A percentile compares a stretch with the other conserved stretches of the same genome.
Conservation (phyloP, 2,797 vertebrate species). For the Ctenochaetus hawaiiensis region DNA sequence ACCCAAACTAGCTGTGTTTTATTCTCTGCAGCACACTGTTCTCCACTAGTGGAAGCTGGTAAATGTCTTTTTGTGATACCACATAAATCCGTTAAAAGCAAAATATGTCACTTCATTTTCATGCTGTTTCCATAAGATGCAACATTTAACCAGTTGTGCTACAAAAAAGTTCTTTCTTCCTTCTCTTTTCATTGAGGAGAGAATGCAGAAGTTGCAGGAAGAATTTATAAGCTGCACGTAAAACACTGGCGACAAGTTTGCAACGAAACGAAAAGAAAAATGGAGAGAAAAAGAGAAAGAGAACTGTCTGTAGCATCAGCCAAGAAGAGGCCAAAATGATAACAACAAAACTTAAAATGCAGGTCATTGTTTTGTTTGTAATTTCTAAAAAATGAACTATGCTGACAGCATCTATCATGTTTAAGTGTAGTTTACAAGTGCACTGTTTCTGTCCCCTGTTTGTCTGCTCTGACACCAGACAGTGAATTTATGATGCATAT, state of each 20-base stretch:
- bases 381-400: too few relatives aligned
- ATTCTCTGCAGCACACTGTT: slow-evolving; percentile 37
- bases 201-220: neutral
- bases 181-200: neutral
- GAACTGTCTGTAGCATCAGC: too few relatives aligned
- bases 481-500: too few relatives aligned
- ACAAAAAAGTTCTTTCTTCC: neutral
- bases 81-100: slow-evolving; percentile 22
- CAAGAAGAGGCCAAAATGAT: too few relatives aligned
- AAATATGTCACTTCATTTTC: slow-evolving; percentile 29
- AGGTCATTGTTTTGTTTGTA: too few relatives aligned
- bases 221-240: neutral
- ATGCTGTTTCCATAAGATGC: neutral
- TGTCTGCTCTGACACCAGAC: too few relatives aligned
- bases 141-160: slow-evolving; percentile 12
- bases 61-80: slow-evolving; percentile 26
- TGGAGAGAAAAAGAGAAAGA: too few relatives aligned
- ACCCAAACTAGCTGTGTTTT: slow-evolving; percentile 52
- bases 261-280: too few relatives aligned
- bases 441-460: too few relatives aligned
- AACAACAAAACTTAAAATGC: too few relatives aligned
- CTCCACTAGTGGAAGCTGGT: slow-evolving; percentile 46
- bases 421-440: too few relatives aligned
- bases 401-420: too few relatives aligned
- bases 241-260: neutral